Evolutionary conservation across 30 jellyfish, hydroid and myxozoan genomes (phyloP).

Genomic region (Phacellophora camtschatica): DNA sequence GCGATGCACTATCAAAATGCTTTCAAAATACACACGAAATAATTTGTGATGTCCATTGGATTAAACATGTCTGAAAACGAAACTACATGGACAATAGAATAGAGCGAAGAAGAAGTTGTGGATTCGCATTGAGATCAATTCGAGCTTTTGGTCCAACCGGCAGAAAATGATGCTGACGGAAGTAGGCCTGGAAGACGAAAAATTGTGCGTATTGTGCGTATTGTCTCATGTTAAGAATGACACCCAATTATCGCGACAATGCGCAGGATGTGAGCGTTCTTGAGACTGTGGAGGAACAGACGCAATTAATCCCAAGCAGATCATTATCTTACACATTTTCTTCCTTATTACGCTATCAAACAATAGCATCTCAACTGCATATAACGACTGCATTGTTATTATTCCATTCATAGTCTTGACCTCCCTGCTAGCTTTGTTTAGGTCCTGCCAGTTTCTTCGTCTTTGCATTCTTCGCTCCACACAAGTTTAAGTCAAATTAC

Average conservation of each 20-base stretch:
- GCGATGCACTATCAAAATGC: too few relatives aligned
- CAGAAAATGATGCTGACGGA: too few relatives aligned
- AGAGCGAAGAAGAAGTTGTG: too few relatives aligned
- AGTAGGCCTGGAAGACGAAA: too few relatives aligned
- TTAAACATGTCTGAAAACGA: too few relatives aligned
- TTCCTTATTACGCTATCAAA: not conserved
- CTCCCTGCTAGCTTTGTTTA: not conserved
- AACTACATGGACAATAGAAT: too few relatives aligned
- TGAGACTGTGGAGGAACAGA: not conserved
- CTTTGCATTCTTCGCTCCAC: not conserved
- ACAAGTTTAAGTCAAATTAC: not conserved
- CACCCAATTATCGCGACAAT: not conserved
- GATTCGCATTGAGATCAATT: too few relatives aligned
- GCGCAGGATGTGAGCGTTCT: not conserved
- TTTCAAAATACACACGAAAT: too few relatives aligned
- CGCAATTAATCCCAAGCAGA: not conserved
- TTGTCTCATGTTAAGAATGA: not conserved
- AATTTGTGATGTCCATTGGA: too few relatives aligned
- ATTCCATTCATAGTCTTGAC: not conserved
- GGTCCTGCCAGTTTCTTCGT: not conserved
- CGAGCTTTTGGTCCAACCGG: too few relatives aligned
- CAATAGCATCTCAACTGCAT: not conserved
- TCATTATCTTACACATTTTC: not conserved
- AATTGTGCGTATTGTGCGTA: too few relatives aligned
- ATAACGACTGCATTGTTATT: not conserved